Conservation (phyloP, 2,888 invertebrate species). For the Clivina fossor region DNA sequence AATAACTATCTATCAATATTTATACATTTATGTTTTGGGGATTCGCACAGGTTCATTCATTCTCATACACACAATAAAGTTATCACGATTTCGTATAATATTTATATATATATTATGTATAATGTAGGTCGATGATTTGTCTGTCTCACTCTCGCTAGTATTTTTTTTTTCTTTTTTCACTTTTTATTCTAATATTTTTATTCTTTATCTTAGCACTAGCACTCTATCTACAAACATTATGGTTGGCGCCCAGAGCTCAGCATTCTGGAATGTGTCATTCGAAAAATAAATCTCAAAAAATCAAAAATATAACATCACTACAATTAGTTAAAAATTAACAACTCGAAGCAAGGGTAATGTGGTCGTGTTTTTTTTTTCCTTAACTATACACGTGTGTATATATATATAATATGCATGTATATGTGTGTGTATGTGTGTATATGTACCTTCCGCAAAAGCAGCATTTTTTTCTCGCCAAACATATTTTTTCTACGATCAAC, state of each 20-base stretch:
- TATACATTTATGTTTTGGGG: too few relatives aligned
- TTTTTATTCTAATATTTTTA: too few relatives aligned
- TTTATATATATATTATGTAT: too few relatives aligned
- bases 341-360: slow-evolving; percentile 24
- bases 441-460: background rate
- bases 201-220: too few relatives aligned
- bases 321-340: slow-evolving; percentile 34
- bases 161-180: too few relatives aligned
- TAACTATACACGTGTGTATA: background rate
- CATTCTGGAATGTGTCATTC: slow-evolving; percentile 30
- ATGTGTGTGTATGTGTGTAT: background rate
- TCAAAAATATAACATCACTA: slow-evolving; percentile 20
- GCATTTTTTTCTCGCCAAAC: too few relatives aligned
- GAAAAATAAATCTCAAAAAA: slow-evolving; percentile 27
- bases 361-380: slow-evolving; percentile 4
- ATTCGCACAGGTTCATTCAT: too few relatives aligned
- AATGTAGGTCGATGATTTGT: background rate
- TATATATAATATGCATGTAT: background rate
- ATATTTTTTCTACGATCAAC: too few relatives aligned
- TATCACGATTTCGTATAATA: background rate
- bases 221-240: slow-evolving; percentile 7
- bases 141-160: background rate
- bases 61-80: background rate
- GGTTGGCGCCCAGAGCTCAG: slow-evolving; percentile 3
- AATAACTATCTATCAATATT: too few relatives aligned